Percentiles rank a stretch among this genome's conserved stretches.
phyloP scores from a whole-genome alignment of 2,113 vertebrate genomes.

The Madoqua kirkii region DNA sequence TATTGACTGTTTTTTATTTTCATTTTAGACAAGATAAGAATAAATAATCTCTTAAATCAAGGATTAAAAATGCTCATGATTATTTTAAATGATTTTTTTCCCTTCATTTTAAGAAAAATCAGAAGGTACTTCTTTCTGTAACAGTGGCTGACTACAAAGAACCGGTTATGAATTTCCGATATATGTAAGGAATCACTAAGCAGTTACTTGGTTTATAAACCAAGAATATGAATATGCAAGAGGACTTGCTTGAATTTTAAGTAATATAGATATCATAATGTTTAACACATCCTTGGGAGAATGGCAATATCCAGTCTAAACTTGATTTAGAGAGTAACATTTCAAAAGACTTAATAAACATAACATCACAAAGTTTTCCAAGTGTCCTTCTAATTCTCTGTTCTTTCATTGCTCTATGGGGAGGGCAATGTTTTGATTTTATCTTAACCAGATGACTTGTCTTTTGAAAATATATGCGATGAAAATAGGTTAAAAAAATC shows the following conservation, averaged over 20 bases:
- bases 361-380: background rate
- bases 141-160: background rate
- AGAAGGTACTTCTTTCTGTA: background rate
- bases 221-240: background rate
- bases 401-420: background rate
- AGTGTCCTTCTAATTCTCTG: background rate
- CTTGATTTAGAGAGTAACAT: background rate
- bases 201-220: background rate
- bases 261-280: background rate
- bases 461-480: background rate
- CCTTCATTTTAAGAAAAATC: background rate
- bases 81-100: background rate
- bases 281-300: background rate
- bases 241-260: background rate
- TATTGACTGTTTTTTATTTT: background rate
- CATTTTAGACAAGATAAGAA: background rate
- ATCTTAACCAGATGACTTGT: background rate
- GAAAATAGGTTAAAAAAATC: background rate
- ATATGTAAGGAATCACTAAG: background rate
- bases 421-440: background rate
- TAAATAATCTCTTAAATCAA: background rate
- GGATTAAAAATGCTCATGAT: background rate
- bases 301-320: background rate
- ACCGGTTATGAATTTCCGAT: background rate
- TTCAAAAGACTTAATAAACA: background rate